Conservation (phyloP, 2,797 vertebrate genomes). For the Antrozous pallidus region DNA sequence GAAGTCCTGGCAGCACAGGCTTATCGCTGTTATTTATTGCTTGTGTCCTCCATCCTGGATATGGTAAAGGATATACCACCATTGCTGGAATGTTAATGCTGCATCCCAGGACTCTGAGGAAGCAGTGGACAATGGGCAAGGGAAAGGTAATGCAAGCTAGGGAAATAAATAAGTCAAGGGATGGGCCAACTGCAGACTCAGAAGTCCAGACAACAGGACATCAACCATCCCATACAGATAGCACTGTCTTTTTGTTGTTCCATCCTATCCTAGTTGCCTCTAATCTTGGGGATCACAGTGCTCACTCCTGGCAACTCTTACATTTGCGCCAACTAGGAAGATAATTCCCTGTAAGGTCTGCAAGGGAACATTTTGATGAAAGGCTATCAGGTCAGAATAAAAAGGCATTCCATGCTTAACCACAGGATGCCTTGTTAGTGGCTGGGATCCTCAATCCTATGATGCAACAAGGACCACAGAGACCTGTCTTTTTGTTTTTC, state of each 20-base stretch:
- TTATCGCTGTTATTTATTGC: constrained; percentile 61
- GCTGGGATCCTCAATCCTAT: not conserved
- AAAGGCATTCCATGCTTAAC: constrained; percentile 1
- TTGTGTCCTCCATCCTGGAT: constrained; percentile 56
- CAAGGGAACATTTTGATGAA: constrained; percentile 36
- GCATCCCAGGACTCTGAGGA: not conserved
- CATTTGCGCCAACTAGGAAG: not conserved
- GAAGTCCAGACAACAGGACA: not conserved
- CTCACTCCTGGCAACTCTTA: not conserved
- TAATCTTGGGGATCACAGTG: not conserved
- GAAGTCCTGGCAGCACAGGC: constrained; percentile 32
- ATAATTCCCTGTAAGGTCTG: not conserved
- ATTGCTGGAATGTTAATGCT: constrained; percentile 71
- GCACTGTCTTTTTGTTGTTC: not conserved
- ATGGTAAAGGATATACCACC: constrained; percentile 49
- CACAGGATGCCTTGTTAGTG: not conserved
- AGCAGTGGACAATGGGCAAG: not conserved
- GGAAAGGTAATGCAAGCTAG: not conserved
- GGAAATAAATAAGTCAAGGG: not conserved
- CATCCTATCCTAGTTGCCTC: not conserved
- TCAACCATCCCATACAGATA: not conserved
- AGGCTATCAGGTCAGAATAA: constrained; percentile 11
- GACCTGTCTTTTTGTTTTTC: not conserved
- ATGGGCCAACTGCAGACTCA: not conserved
- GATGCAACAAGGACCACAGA: not conserved